A percentile compares a stretch with the other conserved stretches of the same genome.
Evolutionary conservation across 2,888 invertebrate species (phyloP).

Genomic region (Cremastobaeus sp.): DNA sequence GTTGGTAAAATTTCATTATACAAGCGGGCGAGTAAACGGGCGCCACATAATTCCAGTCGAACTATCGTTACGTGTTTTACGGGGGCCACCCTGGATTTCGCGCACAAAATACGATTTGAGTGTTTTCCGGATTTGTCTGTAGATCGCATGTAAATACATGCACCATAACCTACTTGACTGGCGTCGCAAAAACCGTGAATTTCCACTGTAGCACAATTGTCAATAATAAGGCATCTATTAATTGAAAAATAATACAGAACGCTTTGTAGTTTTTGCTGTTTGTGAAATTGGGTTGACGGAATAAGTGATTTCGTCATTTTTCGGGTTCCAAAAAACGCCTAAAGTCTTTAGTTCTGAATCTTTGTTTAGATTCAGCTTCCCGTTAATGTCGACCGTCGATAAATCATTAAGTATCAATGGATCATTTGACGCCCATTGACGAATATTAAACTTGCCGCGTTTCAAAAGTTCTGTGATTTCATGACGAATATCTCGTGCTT

Average conservation of each 20-base stretch:
- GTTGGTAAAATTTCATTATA: too few relatives aligned
- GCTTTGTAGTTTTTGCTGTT: slow-evolving; percentile 34
- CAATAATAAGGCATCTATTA: too few relatives aligned
- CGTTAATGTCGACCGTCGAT: not conserved
- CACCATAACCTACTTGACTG: not conserved
- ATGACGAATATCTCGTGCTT: too few relatives aligned
- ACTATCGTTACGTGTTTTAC: not conserved
- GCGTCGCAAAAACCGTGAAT: too few relatives aligned
- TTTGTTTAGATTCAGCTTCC: not conserved
- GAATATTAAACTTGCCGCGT: not conserved
- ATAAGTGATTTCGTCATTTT: not conserved
- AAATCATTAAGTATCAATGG: not conserved
- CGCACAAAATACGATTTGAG: not conserved
- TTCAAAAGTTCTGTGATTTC: too few relatives aligned
- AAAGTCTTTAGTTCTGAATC: too few relatives aligned
- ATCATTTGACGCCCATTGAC: not conserved
- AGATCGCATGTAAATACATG: slow-evolving; percentile 16
- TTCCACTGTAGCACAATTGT: too few relatives aligned
- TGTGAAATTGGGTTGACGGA: not conserved
- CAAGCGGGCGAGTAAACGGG: too few relatives aligned
- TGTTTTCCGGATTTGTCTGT: not conserved
- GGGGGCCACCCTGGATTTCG: slow-evolving; percentile 1
- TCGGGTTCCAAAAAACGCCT: not conserved
- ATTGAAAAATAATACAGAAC: not conserved
- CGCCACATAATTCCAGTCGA: not conserved